A percentile compares a stretch with the other conserved stretches of the same genome.
phyloP scores from a whole-genome alignment of 2,113 vertebrate species.

The Mesocricetus auratus region DNA sequence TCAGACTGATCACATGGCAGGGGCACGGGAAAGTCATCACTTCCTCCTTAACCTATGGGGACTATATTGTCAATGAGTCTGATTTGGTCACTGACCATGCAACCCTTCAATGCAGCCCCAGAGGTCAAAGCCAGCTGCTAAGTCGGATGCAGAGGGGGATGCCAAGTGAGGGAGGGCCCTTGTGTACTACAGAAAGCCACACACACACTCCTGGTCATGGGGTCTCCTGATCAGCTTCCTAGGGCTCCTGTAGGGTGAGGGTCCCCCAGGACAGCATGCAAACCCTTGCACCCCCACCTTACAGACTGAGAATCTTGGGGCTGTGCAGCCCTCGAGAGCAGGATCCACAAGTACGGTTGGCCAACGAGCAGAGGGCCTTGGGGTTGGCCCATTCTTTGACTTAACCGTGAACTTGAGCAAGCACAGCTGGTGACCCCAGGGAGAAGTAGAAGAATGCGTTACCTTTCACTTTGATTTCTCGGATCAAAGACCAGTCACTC shows the following conservation, averaged over 20 bases:
- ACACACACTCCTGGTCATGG: background rate
- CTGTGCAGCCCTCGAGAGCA: background rate
- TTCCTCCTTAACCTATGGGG: accelerated
- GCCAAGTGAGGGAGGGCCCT: background rate
- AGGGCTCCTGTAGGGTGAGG: background rate
- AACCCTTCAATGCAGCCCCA: background rate
- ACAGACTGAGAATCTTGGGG: background rate
- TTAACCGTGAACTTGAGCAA: constrained; percentile 72
- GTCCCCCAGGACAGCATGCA: constrained; percentile 76
- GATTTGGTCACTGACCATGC: too few species aligned
- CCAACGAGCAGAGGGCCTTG: constrained; percentile 20
- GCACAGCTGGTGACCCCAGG: constrained; percentile 87
- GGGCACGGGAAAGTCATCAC: background rate
- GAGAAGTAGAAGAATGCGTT: constrained; percentile 89
- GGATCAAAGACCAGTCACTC: constrained; percentile 92
- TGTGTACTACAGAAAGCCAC: background rate
- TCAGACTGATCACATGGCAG: accelerated
- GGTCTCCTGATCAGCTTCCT: background rate
- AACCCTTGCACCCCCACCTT: constrained; percentile 55
- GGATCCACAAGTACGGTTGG: constrained; percentile 61
- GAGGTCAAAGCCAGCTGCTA: background rate
- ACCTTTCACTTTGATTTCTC: constrained; percentile 92
- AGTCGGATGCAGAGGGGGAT: background rate
- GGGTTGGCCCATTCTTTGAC: background rate
- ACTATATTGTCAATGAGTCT: background rate